A percentile compares a stretch with the other conserved stretches of the same genome.
Evolutionary conservation across 2,113 vertebrate genomes (phyloP).

Genomic region (Podarcis raffonei): DNA sequence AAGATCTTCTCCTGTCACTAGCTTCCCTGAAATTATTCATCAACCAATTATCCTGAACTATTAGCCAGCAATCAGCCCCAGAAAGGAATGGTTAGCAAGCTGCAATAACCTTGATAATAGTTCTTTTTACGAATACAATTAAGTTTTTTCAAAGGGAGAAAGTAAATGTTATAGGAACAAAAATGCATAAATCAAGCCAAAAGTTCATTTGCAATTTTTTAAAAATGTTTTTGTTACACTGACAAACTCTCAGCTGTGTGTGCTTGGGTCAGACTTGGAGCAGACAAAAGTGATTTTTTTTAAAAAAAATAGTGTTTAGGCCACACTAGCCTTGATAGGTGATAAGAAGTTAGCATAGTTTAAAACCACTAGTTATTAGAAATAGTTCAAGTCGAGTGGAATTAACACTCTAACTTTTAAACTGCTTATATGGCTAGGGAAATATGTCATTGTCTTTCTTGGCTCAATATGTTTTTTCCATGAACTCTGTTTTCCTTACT

Average conservation of each 20-base stretch:
- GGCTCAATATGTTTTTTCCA: background rate
- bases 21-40: background rate
- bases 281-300: background rate
- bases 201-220: constrained; percentile 11
- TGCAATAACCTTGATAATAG: background rate
- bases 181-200: constrained; percentile 35
- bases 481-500: background rate
- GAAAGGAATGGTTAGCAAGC: background rate
- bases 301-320: background rate
- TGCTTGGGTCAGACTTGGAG: background rate
- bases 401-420: background rate
- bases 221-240: background rate
- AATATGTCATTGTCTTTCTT: background rate
- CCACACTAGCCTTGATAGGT: background rate
- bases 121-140: constrained; percentile 16
- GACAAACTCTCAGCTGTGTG: background rate
- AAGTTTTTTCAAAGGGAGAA: constrained; percentile 24
- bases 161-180: constrained; percentile 20
- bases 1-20: background rate
- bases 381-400: background rate
- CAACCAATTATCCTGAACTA: background rate
- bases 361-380: background rate
- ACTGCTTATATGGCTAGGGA: background rate
- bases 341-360: background rate
- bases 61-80: background rate